Base-by-base conservation (phyloP, 2,888 invertebrate genomes). In the Oscheius sp. region DNA sequence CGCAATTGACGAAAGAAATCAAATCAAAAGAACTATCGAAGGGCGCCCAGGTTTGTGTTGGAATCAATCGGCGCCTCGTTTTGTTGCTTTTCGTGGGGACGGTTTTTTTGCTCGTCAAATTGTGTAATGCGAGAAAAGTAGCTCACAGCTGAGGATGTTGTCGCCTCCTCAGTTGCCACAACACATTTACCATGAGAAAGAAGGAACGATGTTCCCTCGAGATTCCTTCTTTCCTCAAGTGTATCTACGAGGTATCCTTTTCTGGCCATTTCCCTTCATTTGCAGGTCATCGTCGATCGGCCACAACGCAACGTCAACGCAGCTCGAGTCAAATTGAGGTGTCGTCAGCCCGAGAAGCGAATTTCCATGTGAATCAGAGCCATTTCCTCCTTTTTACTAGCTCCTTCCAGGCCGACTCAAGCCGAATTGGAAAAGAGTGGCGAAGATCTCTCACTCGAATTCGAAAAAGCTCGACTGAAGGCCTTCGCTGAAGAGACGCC, bases 211-310 rank as follows among this genome's bases (percentile, higher is more conserved):
- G 50, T 37, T n/a, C n/a, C 31, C 53, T 65, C 10, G 55, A 65
- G 12, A 46, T 64, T n/a, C 64, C 64, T 25, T 33, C 33, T 15
- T 64, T 64, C 29, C 31, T 64, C n/a, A 29, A 50, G 33, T 64
- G 64, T 46, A 27, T 64, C 25, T 64, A 64, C 17, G 46, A 29
- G 15, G 64, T 64, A 34, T 17, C n/a, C 37, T 15, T 10, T 37
- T 37, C 37, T 37, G 8, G 8, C 8, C 25, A 48, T 48, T 48
- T 48, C 48, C n/a, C 25, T 37, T 37, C 8, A 8, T 55, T 17
- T 68, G 12, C 34, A 69, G 69, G 69, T 69, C 3, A 69, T 69
- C 27, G 69, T 69, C 31, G 69, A 69, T 27, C 39, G 55, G n/a
- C 69, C 69, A 15, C 45, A 64, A 20, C 34, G 42, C 15, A 48